Evolutionary conservation across 2,888 invertebrate species (phyloP).

Genomic region (Apodemia zela): DNA sequence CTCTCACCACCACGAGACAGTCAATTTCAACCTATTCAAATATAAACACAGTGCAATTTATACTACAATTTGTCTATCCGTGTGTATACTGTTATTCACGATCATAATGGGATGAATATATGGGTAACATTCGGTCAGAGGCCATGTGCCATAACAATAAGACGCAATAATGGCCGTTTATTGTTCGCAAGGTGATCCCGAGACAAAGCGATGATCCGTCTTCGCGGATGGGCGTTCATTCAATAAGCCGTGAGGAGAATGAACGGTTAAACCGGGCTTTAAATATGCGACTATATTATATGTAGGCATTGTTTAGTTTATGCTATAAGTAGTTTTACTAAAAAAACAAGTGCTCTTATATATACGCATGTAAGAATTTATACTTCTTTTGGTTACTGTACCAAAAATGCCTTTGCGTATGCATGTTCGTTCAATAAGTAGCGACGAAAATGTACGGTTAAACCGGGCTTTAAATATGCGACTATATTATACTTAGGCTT

Average conservation of each 20-base stretch:
- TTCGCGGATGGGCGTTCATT: slow-evolving; percentile 39
- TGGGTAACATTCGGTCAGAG: slow-evolving; percentile 71
- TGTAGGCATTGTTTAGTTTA: too few species aligned
- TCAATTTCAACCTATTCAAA: too few species aligned
- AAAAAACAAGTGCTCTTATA: too few species aligned
- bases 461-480: slow-evolving; percentile 22
- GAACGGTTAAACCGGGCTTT: slow-evolving; percentile 28
- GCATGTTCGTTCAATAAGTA: slow-evolving; percentile 39
- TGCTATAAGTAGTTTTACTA: too few species aligned
- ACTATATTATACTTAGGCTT: too few species aligned
- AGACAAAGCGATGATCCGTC: slow-evolving; percentile 48
- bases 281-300: slow-evolving; percentile 10
- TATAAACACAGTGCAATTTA: too few species aligned
- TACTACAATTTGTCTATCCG: slow-evolving; percentile 21
- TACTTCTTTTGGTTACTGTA: too few species aligned
- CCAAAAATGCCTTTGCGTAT: slow-evolving; percentile 38
- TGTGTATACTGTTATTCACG: slow-evolving; percentile 57
- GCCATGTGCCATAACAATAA: slow-evolving; percentile 58
- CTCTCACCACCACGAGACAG: too few species aligned
- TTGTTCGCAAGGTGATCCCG: slow-evolving; percentile 49
- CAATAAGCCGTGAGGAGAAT: slow-evolving; percentile 35
- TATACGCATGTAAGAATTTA: too few species aligned
- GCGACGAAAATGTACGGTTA: slow-evolving; percentile 31
- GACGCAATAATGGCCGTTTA: slow-evolving; percentile 38
- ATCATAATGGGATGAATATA: slow-evolving; percentile 71